phyloP scores from a whole-genome alignment of 2,113 vertebrate species.

The Parus major region DNA sequence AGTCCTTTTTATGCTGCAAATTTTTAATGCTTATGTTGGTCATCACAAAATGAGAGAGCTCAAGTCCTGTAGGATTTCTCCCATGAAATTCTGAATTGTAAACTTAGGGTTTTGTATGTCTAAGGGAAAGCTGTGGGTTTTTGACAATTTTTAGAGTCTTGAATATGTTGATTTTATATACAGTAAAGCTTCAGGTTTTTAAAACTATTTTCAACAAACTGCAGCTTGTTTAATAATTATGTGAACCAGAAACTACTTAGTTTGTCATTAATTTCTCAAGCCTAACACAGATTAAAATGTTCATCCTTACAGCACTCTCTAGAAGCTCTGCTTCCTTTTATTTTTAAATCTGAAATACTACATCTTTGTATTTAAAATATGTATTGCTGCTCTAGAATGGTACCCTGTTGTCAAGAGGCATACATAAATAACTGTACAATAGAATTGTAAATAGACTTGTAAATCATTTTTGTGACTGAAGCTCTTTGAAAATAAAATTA shows the following conservation, averaged over 20 bases:
- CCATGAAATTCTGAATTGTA: constrained; percentile 64
- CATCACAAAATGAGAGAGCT: constrained; percentile 41
- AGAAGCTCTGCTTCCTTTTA: constrained; percentile 64
- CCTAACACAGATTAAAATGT: constrained; percentile 20
- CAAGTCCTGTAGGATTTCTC: constrained; percentile 52
- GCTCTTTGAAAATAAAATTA: constrained; percentile 77
- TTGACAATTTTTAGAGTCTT: constrained; percentile 68
- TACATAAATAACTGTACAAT: constrained; percentile 75
- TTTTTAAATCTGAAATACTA: constrained; percentile 73
- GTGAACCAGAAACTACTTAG: constrained; percentile 65
- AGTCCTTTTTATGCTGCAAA: constrained; percentile 60
- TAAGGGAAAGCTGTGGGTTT: constrained; percentile 64
- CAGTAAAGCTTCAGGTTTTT: constrained; percentile 73
- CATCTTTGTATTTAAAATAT: constrained; percentile 75
- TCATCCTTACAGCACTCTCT: constrained; percentile 63
- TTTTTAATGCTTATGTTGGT: constrained; percentile 15
- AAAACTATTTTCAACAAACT: constrained; percentile 76
- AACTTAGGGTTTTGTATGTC: constrained; percentile 71
- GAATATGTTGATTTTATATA: constrained; percentile 71
- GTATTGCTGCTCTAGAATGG: constrained; percentile 81
- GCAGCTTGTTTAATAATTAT: constrained; percentile 70
- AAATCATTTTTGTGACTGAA: constrained; percentile 77
- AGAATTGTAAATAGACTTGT: constrained; percentile 76
- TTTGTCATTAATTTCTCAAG: constrained; percentile 37
- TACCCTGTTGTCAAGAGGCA: constrained; percentile 79